Conservation (phyloP, 1,140 invertebrate species). For the Drosophila orena region DNA sequence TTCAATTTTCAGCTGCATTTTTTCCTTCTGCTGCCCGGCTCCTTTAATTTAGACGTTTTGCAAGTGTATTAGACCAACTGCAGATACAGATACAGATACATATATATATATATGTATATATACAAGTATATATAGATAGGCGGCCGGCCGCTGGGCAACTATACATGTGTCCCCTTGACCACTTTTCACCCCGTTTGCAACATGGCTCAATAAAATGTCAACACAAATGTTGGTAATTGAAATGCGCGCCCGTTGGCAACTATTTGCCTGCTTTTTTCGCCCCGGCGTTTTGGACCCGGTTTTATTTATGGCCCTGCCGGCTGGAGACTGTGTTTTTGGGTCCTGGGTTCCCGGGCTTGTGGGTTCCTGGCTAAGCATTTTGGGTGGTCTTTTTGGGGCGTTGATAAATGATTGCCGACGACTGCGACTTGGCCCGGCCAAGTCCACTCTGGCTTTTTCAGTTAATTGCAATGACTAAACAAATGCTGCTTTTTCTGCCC, state of each 20-base stretch:
- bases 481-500: slow-evolving; percentile 33
- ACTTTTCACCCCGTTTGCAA: slow-evolving; percentile 20
- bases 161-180: not conserved
- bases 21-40: slow-evolving; percentile 4
- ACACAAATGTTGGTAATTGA: slow-evolving; percentile 77
- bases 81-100: slow-evolving; percentile 9
- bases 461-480: slow-evolving; percentile 60
- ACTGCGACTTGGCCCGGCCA: slow-evolving; percentile 29
- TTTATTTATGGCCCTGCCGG: slow-evolving; percentile 48
- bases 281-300: slow-evolving; percentile 12
- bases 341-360: slow-evolving; percentile 31
- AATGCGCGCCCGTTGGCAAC: slow-evolving; percentile 52
- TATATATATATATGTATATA: too few species aligned
- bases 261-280: slow-evolving; percentile 23
- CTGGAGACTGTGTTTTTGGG: slow-evolving; percentile 43
- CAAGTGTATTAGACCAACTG: slow-evolving; percentile 44
- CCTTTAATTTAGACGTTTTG: slow-evolving; percentile 79
- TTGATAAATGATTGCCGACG: slow-evolving; percentile 62
- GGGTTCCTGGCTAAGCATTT: slow-evolving; percentile 42
- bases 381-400: slow-evolving; percentile 68
- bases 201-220: slow-evolving; percentile 77
- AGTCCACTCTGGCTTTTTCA: slow-evolving; percentile 30
- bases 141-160: slow-evolving; percentile 64
- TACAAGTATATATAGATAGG: slow-evolving; percentile 52
- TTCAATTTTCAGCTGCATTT: slow-evolving; percentile 61